Evolutionary conservation across 2,113 vertebrate species (phyloP).

Genomic region (Glaucidium brasilianum): DNA sequence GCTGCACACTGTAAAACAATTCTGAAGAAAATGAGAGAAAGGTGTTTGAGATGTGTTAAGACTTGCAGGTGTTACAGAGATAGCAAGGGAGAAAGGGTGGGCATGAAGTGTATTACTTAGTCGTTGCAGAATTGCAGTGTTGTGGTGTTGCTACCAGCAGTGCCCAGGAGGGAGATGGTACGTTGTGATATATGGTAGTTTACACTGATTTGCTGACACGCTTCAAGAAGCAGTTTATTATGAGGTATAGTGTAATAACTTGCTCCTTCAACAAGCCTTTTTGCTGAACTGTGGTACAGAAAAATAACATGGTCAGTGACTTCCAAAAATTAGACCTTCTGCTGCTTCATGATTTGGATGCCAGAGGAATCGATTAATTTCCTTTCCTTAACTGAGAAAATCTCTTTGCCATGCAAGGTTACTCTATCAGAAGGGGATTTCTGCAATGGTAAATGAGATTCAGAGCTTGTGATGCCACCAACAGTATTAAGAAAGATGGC

Average conservation of each 20-base stretch:
- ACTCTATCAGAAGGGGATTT: not conserved
- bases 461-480: not conserved
- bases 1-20: not conserved
- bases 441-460: not conserved
- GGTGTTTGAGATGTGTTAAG: not conserved
- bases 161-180: not conserved
- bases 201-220: not conserved
- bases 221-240: not conserved
- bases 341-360: not conserved
- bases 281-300: not conserved
- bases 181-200: not conserved
- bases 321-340: conserved; percentile 31
- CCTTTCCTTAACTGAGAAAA: not conserved
- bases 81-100: not conserved
- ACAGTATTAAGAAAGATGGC: conserved; percentile 11
- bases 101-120: not conserved
- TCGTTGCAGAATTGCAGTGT: not conserved
- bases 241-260: not conserved
- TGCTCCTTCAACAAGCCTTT: not conserved
- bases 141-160: not conserved
- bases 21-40: not conserved
- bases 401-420: conserved; percentile 4
- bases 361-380: conserved; percentile 39
- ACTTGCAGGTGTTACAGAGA: not conserved
- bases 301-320: not conserved